phyloP scores from a whole-genome alignment of 2,797 vertebrate species.

The Hybognathus amarus region DNA sequence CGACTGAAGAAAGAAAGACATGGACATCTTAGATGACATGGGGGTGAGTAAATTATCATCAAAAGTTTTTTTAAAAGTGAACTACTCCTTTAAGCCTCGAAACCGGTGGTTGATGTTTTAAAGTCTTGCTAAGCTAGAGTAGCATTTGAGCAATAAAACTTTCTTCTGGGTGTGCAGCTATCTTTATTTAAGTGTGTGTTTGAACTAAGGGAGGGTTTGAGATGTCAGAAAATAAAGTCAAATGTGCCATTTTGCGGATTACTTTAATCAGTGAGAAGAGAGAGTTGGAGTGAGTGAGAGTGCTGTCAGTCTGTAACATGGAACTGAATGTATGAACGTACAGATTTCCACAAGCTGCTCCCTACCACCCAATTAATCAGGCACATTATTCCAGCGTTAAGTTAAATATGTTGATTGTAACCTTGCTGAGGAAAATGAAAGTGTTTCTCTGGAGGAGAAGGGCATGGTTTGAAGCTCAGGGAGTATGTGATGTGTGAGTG shows the following conservation, averaged over 20 bases:
- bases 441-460: constrained; percentile 42
- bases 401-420: constrained; percentile 41
- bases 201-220: neutral
- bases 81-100: no score
- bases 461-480: constrained; percentile 25
- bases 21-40: no score
- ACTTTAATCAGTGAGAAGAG: constrained; percentile 37
- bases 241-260: constrained; percentile 44
- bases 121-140: neutral
- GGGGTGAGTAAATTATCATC: no score
- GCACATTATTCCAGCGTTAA: constrained; percentile 35
- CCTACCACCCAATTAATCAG: constrained; percentile 42
- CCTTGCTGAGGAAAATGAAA: constrained; percentile 52
- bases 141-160: constrained; percentile 5
- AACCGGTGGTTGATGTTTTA: neutral
- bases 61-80: no score
- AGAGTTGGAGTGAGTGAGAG: constrained; percentile 27
- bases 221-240: constrained; percentile 40
- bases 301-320: constrained; percentile 33
- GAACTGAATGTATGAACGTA: constrained; percentile 6
- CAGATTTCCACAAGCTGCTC: constrained; percentile 20
- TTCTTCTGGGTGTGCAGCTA: constrained; percentile 53
- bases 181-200: constrained; percentile 57
- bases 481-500: constrained; percentile 44
- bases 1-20: no score